phyloP scores from a whole-genome alignment of 2,113 vertebrate species.

The Formicarius rufipectus region DNA sequence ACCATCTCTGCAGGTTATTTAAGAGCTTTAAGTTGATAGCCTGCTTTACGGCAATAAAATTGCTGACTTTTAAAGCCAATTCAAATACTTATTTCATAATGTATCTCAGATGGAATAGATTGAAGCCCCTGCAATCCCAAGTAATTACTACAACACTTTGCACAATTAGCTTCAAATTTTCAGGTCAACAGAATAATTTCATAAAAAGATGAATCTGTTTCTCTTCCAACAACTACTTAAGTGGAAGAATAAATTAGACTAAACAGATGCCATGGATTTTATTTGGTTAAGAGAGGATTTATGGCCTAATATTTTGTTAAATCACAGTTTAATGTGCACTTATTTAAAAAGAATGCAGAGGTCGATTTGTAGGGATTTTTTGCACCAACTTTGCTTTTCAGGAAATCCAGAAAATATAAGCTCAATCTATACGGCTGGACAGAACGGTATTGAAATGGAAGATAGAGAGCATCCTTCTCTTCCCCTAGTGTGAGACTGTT shows the following conservation, averaged over 20 bases:
- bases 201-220: background rate
- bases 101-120: background rate
- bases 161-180: constrained; percentile 28
- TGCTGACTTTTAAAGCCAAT: background rate
- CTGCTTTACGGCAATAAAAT: background rate
- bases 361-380: background rate
- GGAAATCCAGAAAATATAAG: background rate
- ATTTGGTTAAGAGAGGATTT: constrained; percentile 10
- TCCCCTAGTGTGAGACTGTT: background rate
- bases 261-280: background rate
- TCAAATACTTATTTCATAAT: background rate
- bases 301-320: background rate
- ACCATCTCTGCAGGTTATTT: background rate
- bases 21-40: background rate
- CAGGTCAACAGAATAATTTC: constrained; percentile 16
- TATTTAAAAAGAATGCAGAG: background rate
- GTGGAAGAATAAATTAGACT: background rate
- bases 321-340: background rate
- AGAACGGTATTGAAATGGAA: background rate
- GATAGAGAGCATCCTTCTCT: background rate
- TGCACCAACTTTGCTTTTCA: background rate
- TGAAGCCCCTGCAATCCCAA: background rate
- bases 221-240: background rate
- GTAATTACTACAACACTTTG: constrained; percentile 3
- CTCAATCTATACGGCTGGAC: background rate